Evolutionary conservation across 2,888 invertebrate species (phyloP).

Genomic region (Pandemis heparana): DNA sequence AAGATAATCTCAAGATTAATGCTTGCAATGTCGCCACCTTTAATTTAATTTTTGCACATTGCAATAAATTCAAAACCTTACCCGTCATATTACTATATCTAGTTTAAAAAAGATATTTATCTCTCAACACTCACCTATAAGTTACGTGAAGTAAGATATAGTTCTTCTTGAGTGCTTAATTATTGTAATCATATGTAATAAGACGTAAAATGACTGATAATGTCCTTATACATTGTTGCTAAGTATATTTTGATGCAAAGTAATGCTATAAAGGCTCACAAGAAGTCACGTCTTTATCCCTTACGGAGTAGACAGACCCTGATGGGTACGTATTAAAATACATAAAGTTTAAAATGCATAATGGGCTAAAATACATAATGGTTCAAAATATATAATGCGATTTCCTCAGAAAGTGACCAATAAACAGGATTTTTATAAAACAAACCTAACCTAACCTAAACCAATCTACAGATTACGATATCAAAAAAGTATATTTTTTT

Average conservation of each 20-base stretch:
- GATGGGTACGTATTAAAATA: no score
- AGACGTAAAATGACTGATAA: constrained; percentile 23
- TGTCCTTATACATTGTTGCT: constrained; percentile 2
- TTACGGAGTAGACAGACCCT: no score
- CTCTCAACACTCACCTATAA: constrained; percentile 7
- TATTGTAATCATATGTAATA: constrained; percentile 34
- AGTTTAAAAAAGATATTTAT: constrained; percentile 24
- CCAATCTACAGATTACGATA: no score
- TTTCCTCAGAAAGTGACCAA: no score
- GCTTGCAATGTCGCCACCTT: constrained; percentile 29
- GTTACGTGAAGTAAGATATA: constrained; percentile 13
- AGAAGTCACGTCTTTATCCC: background rate
- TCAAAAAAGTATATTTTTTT: no score
- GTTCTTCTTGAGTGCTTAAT: constrained; percentile 25
- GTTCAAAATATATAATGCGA: no score
- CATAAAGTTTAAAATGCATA: no score
- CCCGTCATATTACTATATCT: constrained; percentile 32
- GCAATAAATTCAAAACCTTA: constrained; percentile 27
- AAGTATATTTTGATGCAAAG: background rate
- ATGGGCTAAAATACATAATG: no score
- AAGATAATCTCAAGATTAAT: constrained; percentile 25
- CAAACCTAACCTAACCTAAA: no score
- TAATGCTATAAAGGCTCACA: background rate
- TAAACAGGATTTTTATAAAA: no score
- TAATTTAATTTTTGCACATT: constrained; percentile 36